phyloP scores from a whole-genome alignment of 2,888 invertebrate genomes.

The Agrotis puta region DNA sequence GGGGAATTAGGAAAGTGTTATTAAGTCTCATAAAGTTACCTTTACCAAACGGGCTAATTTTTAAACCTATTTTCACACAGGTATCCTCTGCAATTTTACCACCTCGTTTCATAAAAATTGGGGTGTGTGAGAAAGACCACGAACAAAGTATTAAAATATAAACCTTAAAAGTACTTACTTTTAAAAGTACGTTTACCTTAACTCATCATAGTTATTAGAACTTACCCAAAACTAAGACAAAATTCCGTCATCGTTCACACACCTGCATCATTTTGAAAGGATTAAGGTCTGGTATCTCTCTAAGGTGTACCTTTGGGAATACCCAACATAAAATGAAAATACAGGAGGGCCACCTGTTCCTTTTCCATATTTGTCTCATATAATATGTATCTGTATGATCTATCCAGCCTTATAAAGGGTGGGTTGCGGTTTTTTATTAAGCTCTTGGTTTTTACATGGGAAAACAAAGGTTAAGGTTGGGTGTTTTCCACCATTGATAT shows the following conservation, averaged over 20 bases:
- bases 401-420: constrained; percentile 1
- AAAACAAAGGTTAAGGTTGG: constrained; percentile 2
- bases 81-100: neutral
- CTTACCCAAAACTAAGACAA: constrained; percentile 25
- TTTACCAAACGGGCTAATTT: neutral
- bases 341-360: constrained; percentile 46
- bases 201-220: constrained; percentile 27
- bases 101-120: neutral
- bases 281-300: constrained; percentile 56
- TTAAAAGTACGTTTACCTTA: neutral
- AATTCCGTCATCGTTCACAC: constrained; percentile 29
- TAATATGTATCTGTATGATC: constrained; percentile 9
- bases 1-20: too few species aligned
- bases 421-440: constrained; percentile 9
- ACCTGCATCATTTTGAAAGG: constrained; percentile 44
- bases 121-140: neutral
- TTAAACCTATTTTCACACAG: neutral
- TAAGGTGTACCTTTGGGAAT: constrained; percentile 54
- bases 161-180: too few species aligned
- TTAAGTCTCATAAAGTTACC: too few species aligned
- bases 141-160: neutral
- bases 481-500: neutral
- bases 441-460: neutral
- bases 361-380: constrained; percentile 19
- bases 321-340: constrained; percentile 57